Evolutionary conservation across 2,888 invertebrate genomes (phyloP).

Genomic region (Patella pellucida): DNA sequence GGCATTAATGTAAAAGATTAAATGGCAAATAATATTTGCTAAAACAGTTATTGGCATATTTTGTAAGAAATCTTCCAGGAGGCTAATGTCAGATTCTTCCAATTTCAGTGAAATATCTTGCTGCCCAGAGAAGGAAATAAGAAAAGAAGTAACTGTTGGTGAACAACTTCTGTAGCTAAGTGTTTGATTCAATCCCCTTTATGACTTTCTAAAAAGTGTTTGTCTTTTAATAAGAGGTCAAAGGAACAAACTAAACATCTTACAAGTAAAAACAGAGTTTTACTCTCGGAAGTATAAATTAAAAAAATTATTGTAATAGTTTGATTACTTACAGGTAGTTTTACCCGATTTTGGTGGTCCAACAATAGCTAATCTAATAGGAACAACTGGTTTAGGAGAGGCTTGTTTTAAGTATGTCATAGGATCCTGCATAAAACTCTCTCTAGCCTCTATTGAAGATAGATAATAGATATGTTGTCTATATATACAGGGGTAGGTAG

Average conservation of each 20-base stretch:
- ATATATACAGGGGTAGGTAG: constrained; percentile 66
- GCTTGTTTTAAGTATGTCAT: constrained; percentile 64
- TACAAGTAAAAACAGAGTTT: too few species aligned
- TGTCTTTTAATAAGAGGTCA: too few species aligned
- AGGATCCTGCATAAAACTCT: constrained; percentile 67
- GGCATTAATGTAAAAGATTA: background rate
- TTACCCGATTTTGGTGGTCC: constrained; percentile 72
- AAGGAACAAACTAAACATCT: too few species aligned
- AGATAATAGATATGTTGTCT: constrained; percentile 68
- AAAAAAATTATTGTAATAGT: too few species aligned
- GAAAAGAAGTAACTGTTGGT: too few species aligned
- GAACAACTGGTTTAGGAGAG: constrained; percentile 69
- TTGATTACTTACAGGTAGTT: constrained; percentile 65
- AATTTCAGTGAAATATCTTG: background rate
- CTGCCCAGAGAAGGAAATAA: too few species aligned
- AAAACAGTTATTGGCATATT: background rate
- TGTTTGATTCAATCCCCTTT: too few species aligned
- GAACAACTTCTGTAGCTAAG: too few species aligned
- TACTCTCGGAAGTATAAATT: too few species aligned
- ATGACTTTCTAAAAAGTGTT: too few species aligned
- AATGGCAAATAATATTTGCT: background rate
- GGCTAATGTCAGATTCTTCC: background rate
- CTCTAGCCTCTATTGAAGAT: constrained; percentile 57
- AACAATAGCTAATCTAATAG: constrained; percentile 68
- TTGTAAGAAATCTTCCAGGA: too few species aligned